These are phyloP conservation scores for Oreochromis aureus DNA, from an alignment of 2,113 vertebrate species.

Conservation along the genomic window DNA sequence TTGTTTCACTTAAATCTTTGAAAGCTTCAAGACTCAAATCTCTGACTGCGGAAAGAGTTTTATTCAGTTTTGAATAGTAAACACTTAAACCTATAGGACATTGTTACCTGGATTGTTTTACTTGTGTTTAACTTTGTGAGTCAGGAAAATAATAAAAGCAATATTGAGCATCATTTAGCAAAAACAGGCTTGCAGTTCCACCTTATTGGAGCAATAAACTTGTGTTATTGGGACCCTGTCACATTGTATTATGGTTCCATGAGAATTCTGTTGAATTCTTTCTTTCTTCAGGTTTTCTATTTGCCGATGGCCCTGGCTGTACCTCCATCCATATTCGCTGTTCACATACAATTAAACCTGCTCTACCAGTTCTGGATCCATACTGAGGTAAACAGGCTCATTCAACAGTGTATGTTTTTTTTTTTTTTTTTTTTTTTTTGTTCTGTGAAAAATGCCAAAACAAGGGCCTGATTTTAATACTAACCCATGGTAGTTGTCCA, in stretches of 20 bases:
- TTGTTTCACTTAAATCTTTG: not conserved
- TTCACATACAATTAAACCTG: slow-evolving; percentile 90
- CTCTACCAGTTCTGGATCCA: slow-evolving; percentile 98
- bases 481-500: rapidly evolving
- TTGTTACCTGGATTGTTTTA: not conserved
- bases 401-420: not conserved
- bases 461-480: not conserved
- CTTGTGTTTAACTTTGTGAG: not conserved
- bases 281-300: slow-evolving; percentile 80
- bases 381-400: slow-evolving; percentile 79
- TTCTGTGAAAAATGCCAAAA: not conserved
- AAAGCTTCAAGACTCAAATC: not conserved
- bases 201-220: not conserved
- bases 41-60: not conserved
- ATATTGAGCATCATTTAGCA: not conserved
- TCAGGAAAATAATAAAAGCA: not conserved
- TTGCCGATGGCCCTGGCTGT: slow-evolving; percentile 84
- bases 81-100: not conserved
- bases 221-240: not conserved
- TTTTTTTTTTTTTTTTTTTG: not conserved
- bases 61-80: not conserved
- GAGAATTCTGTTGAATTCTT: not conserved
- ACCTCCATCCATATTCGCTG: slow-evolving; percentile 84
- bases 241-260: not conserved
- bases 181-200: not conserved